Evolutionary conservation across 2,113 vertebrate species (phyloP), one percentile per base, ranked within the genome.

Genomic region (Neoarius graeffei): DNA sequence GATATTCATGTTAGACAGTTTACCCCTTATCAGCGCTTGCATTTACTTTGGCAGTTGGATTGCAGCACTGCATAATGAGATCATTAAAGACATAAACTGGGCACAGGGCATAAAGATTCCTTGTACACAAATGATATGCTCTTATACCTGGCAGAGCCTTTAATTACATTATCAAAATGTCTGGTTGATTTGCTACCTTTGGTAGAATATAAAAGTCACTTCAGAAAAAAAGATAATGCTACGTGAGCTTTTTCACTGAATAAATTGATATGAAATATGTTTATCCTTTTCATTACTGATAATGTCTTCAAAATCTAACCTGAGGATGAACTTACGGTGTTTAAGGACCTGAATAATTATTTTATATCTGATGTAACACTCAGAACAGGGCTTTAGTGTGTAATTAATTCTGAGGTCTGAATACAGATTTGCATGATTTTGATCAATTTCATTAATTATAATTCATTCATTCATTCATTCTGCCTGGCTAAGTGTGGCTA

Each of bases 1-100:
- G 48, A 9, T 25, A 30, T 7, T 57, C 7, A 27, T 81, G 77
- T 81, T 81, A 57, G 52, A 81, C 54, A 81, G 15, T 14, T 54
- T 81, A 54, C 13, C 54, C 54, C 54, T 81, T 57, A 81, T 81
- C 15, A 8, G n/a, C 54, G 57, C 77, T 81, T 81, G 57, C 14
- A 81, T 81, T 81, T 81, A 57, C 77, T 81, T 57, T 59, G 52
- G 54, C 54, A 57, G 30, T 81, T 57, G 77, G 57, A 57, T 81
- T 56, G 52, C 77, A 81, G 77, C 77, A 27, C 77, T 30, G 25
- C 77, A 80, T 80, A 80, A 80, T 57, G 54, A 30, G 54, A 57
- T 14, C n/a, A 19, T 81, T 81, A 27, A 30, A 30, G 77, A 30
- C 52, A 52, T 77, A 79, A 79, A 56, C 52, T 56, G 48, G 19